A percentile compares a stretch with the other conserved stretches of the same genome.
These are phyloP conservation scores for Bufo gargarizans DNA, from an alignment of 2,113 vertebrate genomes.

Conservation along the genomic window DNA sequence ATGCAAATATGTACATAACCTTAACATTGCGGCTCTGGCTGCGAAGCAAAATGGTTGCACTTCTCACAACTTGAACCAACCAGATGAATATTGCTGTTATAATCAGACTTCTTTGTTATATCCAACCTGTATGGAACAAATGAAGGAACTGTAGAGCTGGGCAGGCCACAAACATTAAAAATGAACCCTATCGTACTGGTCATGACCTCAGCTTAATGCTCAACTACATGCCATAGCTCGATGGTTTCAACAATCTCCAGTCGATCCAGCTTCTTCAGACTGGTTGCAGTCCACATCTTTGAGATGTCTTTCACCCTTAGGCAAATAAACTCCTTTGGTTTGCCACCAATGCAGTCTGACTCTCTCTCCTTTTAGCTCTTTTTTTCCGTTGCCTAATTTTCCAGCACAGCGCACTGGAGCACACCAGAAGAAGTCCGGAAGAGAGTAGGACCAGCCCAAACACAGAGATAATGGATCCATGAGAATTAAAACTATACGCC, in stretches of 20 bases:
- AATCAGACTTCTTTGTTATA: background rate
- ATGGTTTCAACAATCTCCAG: slow-evolving; percentile 11
- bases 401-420: slow-evolving; percentile 86
- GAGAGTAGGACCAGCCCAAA: slow-evolving; percentile 88
- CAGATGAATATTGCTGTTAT: background rate
- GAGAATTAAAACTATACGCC: slow-evolving; percentile 96
- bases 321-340: slow-evolving; percentile 85
- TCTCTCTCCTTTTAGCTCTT: slow-evolving; percentile 89
- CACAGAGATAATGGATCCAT: slow-evolving; percentile 93
- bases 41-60: background rate
- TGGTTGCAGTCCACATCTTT: background rate
- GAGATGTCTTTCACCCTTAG: slow-evolving; percentile 60
- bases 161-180: background rate
- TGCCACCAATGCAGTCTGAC: slow-evolving; percentile 85
- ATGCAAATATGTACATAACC: background rate
- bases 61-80: background rate
- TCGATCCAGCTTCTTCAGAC: background rate
- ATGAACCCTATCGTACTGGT: background rate
- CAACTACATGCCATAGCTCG: background rate
- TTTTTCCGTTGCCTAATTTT: slow-evolving; percentile 83
- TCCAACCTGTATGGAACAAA: background rate
- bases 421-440: slow-evolving; percentile 82
- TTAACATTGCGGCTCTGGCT: background rate
- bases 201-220: background rate
- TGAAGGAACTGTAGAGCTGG: background rate